Percentiles rank a stretch among this genome's conserved stretches.
These are phyloP conservation scores for Odontomyia ornata DNA, from an alignment of 2,888 invertebrate species.

Conservation along the genomic window DNA sequence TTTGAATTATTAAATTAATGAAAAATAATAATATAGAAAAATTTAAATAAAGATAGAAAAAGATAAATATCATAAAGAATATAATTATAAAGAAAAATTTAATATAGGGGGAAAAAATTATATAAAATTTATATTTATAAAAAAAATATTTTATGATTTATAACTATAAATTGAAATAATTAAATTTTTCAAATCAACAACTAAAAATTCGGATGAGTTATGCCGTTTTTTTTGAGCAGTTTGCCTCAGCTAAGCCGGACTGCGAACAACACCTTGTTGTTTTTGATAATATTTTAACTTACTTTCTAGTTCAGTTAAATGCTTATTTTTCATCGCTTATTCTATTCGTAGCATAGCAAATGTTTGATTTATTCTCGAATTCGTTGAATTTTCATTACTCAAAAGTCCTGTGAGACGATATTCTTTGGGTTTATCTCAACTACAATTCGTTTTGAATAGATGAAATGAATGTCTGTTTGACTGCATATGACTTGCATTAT, in stretches of 20 bases:
- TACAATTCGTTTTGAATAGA: conserved; percentile 83
- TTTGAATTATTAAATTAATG: too few relatives aligned
- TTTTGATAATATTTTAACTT: conserved; percentile 41
- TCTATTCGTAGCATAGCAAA: conserved; percentile 66
- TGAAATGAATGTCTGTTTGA: conserved; percentile 75
- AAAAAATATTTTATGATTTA: too few relatives aligned
- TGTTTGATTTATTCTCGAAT: conserved; percentile 71
- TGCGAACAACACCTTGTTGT: neutral
- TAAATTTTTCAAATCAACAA: too few relatives aligned
- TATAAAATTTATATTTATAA: too few relatives aligned
- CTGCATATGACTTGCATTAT: conserved; percentile 83
- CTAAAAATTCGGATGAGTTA: too few relatives aligned
- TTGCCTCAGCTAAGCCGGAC: neutral
- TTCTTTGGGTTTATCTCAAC: conserved; percentile 80
- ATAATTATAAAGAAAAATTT: too few relatives aligned
- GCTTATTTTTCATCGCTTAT: conserved; percentile 61
- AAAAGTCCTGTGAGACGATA: conserved; percentile 73
- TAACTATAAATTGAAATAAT: too few relatives aligned
- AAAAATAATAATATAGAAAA: too few relatives aligned
- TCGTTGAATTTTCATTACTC: conserved; percentile 68
- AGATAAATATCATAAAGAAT: too few relatives aligned
- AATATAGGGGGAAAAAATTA: too few relatives aligned
- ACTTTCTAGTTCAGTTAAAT: conserved; percentile 39
- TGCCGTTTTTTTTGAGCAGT: too few relatives aligned
- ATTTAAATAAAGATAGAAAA: too few relatives aligned